Conservation (phyloP, 2,113 vertebrate species). For the Dipodomys stephensi region DNA sequence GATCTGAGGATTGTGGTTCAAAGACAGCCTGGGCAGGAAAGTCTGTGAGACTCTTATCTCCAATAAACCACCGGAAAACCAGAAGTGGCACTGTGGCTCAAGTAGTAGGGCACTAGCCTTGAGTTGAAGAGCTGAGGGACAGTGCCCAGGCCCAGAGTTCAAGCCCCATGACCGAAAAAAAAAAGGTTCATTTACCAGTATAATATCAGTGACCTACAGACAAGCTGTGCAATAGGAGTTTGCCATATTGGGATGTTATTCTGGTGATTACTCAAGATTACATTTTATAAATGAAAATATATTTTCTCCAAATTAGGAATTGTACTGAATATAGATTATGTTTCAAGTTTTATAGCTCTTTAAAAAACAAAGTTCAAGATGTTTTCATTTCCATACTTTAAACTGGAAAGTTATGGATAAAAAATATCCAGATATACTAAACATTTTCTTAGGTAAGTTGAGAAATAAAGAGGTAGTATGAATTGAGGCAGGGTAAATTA, state of each 20-base stretch:
- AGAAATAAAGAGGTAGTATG: neutral
- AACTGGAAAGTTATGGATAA: conserved; percentile 1
- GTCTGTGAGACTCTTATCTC: no score
- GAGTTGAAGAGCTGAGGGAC: no score
- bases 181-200: neutral
- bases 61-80: no score
- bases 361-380: conserved; percentile 27
- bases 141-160: no score
- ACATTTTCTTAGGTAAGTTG: neutral
- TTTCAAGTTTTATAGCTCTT: conserved; percentile 13
- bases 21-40: no score
- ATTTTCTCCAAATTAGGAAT: conserved; percentile 19
- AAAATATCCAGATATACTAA: neutral
- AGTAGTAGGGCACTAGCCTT: no score
- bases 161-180: no score
- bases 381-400: conserved; percentile 33
- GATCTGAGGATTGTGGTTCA: no score
- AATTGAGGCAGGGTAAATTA: neutral
- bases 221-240: neutral
- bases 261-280: conserved; percentile 26
- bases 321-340: conserved; percentile 4
- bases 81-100: no score
- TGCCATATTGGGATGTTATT: neutral
- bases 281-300: conserved; percentile 27
- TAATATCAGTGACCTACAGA: neutral